phyloP scores from a whole-genome alignment of 2,888 invertebrate genomes.

The Nomada fucata region DNA sequence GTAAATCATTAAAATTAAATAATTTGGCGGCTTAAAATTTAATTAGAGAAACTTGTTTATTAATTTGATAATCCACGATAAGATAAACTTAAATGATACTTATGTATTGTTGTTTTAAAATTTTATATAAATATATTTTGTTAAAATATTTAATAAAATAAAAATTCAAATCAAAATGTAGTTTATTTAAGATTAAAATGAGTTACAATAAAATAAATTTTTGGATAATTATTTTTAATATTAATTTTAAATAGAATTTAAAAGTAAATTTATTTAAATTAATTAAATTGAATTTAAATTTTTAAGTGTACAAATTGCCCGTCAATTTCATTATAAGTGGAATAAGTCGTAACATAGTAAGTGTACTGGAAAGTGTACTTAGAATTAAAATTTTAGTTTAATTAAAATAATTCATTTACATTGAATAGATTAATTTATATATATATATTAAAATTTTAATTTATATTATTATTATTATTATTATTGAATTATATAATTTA shows the following conservation, averaged over 20 bases:
- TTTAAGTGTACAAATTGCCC: slow-evolving; percentile 1
- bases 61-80: not conserved
- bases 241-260: not conserved
- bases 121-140: not conserved
- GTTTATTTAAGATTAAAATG: slow-evolving; percentile 2
- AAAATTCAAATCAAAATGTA: not conserved
- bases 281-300: not conserved
- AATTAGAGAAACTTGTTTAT: not conserved
- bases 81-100: not conserved
- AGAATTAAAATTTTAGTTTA: slow-evolving; percentile 6
- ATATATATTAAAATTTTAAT: slow-evolving; percentile 3
- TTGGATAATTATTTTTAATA: not conserved
- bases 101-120: not conserved
- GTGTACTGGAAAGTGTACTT: slow-evolving; percentile 9
- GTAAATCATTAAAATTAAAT: slow-evolving; percentile 8
- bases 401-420: slow-evolving; percentile 8
- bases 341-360: slow-evolving; percentile 11
- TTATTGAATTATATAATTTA: not conserved
- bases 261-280: not conserved
- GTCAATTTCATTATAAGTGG: slow-evolving; percentile 5
- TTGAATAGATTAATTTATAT: slow-evolving; percentile 6
- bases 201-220: not conserved
- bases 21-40: not conserved
- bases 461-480: not conserved
- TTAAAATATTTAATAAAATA: not conserved